These are phyloP conservation scores for Hirtodrosophila confusa DNA, from an alignment of 2,888 invertebrate species.

Conservation along the genomic window DNA sequence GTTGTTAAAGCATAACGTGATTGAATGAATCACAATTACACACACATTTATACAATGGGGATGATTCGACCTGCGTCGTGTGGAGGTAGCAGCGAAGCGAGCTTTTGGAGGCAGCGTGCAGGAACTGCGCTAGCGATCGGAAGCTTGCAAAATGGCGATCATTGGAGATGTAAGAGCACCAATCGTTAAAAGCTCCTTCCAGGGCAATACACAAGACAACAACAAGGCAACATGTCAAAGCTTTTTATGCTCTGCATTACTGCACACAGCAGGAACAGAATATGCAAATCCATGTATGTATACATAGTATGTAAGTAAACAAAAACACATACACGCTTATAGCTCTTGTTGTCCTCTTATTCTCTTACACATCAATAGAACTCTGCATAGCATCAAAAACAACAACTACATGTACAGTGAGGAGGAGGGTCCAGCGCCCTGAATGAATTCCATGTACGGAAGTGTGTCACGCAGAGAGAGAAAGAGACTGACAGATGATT, in stretches of 20 bases:
- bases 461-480: constrained; percentile 56
- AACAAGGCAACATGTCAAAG: too few species aligned
- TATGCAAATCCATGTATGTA: too few species aligned
- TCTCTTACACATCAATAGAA: constrained; percentile 3
- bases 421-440: constrained; percentile 40
- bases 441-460: constrained; percentile 68
- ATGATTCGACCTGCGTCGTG: constrained; percentile 43
- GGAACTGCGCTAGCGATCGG: not conserved
- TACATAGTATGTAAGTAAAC: too few species aligned
- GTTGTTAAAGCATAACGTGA: constrained; percentile 42
- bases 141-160: constrained; percentile 40
- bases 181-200: constrained; percentile 1
- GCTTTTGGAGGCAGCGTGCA: constrained; percentile 29
- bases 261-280: too few species aligned
- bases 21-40: constrained; percentile 49
- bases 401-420: constrained; percentile 10
- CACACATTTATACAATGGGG: constrained; percentile 27
- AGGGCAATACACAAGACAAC: too few species aligned
- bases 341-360: not conserved
- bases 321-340: not conserved
- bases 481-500: constrained; percentile 8
- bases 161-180: not conserved
- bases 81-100: constrained; percentile 10
- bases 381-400: not conserved
- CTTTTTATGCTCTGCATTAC: too few species aligned